These are phyloP conservation scores for Anticlea derivata DNA, from an alignment of 2,888 invertebrate species.

Conservation along the genomic window DNA sequence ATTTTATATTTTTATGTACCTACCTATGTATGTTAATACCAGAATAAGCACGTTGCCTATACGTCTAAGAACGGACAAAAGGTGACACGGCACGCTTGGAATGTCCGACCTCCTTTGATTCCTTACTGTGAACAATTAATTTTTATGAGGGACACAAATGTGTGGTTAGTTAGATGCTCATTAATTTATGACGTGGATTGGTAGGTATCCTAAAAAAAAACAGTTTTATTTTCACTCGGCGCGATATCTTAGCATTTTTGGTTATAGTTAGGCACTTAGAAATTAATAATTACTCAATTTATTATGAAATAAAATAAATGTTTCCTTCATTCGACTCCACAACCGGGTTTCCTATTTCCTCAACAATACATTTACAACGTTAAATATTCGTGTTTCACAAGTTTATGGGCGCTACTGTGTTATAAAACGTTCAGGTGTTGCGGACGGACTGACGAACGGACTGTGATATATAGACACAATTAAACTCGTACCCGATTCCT, in stretches of 20 bases:
- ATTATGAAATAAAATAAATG: slow-evolving; percentile 16
- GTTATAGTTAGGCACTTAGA: not conserved
- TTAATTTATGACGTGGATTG: slow-evolving; percentile 2
- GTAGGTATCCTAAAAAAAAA: no score
- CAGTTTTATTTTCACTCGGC: not conserved
- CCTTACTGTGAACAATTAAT: slow-evolving; percentile 41
- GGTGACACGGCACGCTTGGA: slow-evolving; percentile 47
- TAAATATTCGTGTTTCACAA: slow-evolving; percentile 68
- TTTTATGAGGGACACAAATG: slow-evolving; percentile 40
- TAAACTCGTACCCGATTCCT: slow-evolving; percentile 66
- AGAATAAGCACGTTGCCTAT: slow-evolving; percentile 24
- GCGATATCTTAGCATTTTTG: not conserved
- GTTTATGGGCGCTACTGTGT: slow-evolving; percentile 76
- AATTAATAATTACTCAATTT: not conserved
- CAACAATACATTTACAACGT: slow-evolving; percentile 44
- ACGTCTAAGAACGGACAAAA: slow-evolving; percentile 31
- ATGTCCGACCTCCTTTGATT: slow-evolving; percentile 43
- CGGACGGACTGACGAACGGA: slow-evolving; percentile 52
- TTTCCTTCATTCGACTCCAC: slow-evolving; percentile 13
- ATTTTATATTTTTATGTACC: no score
- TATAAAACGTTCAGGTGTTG: slow-evolving; percentile 57
- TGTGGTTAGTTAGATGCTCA: slow-evolving; percentile 37
- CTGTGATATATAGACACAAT: slow-evolving; percentile 75
- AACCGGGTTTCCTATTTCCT: slow-evolving; percentile 25
- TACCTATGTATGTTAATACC: slow-evolving; percentile 1